Base-by-base conservation (phyloP, 1,140 invertebrate species). In the Meloidogyne floridensis region DNA sequence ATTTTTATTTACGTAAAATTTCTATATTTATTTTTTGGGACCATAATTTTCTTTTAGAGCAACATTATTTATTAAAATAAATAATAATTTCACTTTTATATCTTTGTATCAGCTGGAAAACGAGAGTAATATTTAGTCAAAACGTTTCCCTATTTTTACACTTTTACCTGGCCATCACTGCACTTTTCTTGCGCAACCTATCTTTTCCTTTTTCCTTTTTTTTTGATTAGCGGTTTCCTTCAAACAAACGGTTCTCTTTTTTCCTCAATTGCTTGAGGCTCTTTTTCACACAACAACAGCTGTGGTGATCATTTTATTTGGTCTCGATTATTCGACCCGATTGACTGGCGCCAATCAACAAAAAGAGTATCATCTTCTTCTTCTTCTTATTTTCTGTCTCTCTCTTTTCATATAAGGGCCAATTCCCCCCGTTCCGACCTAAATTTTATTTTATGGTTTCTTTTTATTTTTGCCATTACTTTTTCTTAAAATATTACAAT, bases 211-310 rank as follows among this genome's bases (percentile, higher is more conserved):
- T 42, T 73, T 73, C 3, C 7, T 8, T 53, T 15, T 20, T 2
- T 18, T 32, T 11, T 73, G n/a, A 18, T n/a, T 65, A 18, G 13
- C 15, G 59, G 59, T 47, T 73, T 7, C 20, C 2, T 73, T 72
- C n/a, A n/a, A 72, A 72, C 47, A 47, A 47, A 47, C 47, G 5
- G 47, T 47, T 47, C 7, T 47, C 47, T 43, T 47, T 47, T 73
- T 32, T 73, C 72, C 51, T 47, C 42, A 73, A 73, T 47, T 53
- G 72, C 42, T 73, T 73, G 42, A 47, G 72, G 51, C 11, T 73
- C 51, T 73, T 73, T 73, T 73, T 73, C 72, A 43, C 11, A 42
- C n/a, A 43, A 15, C 15, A 7, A 73, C 6, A 47, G 2, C 2
- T 20, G 32, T 51, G n/a, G 71, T 72, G 43, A 13, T 32, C 2